Conservation (phyloP, 2,113 vertebrate genomes). For the Python bivittatus region DNA sequence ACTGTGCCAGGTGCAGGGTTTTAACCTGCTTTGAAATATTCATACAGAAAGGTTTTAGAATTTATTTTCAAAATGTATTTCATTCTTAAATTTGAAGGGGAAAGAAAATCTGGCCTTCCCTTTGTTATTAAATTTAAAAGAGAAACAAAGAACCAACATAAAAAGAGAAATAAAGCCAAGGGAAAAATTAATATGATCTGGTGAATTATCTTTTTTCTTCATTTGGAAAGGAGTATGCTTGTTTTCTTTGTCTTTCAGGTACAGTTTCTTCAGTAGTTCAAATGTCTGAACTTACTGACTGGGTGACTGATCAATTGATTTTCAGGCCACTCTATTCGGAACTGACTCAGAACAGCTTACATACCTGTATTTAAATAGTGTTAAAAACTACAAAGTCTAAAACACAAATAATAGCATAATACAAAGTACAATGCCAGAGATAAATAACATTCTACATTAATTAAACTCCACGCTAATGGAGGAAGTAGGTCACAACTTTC, state of each 20-base stretch:
- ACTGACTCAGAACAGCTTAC: neutral
- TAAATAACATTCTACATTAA: neutral
- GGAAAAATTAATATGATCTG: too few species aligned
- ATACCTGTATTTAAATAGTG: neutral
- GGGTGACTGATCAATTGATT: neutral
- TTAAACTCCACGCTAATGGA: neutral
- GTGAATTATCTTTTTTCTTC: too few species aligned
- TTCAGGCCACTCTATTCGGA: neutral
- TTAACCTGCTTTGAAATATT: neutral
- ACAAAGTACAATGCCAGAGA: neutral
- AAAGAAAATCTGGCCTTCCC: neutral
- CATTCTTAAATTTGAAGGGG: neutral
- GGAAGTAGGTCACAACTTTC: neutral
- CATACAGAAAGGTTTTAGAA: neutral
- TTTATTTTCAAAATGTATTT: neutral
- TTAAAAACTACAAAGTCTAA: neutral
- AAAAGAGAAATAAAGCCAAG: too few species aligned
- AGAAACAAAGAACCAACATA: too few species aligned
- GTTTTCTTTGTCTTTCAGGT: too few species aligned
- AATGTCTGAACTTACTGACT: too few species aligned
- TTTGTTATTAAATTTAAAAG: too few species aligned
- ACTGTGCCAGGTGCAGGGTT: neutral
- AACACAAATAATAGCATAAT: neutral
- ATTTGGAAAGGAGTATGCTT: too few species aligned
- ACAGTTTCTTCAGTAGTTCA: too few species aligned